These are phyloP conservation scores for Mugil cephalus DNA, from an alignment of 2,113 vertebrate species.

Conservation along the genomic window DNA sequence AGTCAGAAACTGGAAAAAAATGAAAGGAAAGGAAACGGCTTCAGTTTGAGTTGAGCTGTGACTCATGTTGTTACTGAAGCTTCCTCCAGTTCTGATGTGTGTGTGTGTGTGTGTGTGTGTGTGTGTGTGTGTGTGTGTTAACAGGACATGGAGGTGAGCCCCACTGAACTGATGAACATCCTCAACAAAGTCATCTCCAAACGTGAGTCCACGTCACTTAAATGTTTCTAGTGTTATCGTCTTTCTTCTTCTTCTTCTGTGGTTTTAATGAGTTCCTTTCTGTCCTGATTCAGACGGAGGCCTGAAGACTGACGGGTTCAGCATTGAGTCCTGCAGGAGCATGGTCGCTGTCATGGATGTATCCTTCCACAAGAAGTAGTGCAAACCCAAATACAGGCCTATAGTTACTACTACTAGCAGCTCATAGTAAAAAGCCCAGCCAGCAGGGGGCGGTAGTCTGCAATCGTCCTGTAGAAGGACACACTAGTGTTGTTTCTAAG, in stretches of 20 bases:
- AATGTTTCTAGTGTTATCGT: no score
- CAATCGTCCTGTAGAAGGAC: no score
- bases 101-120: slow-evolving; percentile 41
- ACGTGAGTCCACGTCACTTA: slow-evolving; percentile 81
- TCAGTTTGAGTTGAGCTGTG: slow-evolving; percentile 38
- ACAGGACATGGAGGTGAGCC: slow-evolving; percentile 94
- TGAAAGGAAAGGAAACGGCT: slow-evolving; percentile 13
- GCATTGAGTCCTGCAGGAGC: slow-evolving; percentile 93
- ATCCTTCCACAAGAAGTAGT: slow-evolving; percentile 80
- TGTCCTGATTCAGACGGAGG: slow-evolving; percentile 77
- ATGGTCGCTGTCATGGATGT: slow-evolving; percentile 97
- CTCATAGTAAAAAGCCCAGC: no score
- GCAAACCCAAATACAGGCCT: not conserved
- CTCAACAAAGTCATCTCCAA: slow-evolving; percentile 91
- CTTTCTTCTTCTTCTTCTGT: not conserved
- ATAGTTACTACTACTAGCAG: no score
- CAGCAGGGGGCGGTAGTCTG: no score
- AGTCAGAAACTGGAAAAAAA: slow-evolving; percentile 38
- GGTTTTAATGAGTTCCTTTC: no score
- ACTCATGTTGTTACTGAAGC: slow-evolving; percentile 13
- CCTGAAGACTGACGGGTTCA: slow-evolving; percentile 90
- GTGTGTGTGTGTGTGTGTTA: slow-evolving; percentile 44
- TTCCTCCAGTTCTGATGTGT: slow-evolving; percentile 43
- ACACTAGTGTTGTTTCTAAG: not conserved
- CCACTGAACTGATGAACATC: slow-evolving; percentile 89